phyloP scores from a whole-genome alignment of 2,113 vertebrate species.

The Gallinago undulata region DNA sequence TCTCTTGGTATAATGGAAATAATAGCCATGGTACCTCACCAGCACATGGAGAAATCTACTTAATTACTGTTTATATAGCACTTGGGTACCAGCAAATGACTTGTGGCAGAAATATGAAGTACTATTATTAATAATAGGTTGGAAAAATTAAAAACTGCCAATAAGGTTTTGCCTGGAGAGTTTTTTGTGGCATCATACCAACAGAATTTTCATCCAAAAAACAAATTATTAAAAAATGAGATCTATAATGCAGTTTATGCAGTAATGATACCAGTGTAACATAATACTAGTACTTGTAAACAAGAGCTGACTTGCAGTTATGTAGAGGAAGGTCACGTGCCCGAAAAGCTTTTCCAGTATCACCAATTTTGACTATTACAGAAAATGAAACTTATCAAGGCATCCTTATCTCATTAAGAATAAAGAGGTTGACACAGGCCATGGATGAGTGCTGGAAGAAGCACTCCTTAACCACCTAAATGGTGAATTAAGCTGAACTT shows the following conservation, averaged over 20 bases:
- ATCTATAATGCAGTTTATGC: background rate
- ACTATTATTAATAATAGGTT: background rate
- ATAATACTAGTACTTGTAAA: background rate
- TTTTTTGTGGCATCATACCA: background rate
- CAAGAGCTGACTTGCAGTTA: constrained; percentile 3
- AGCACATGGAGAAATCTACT: background rate
- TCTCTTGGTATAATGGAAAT: background rate
- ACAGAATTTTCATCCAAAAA: background rate
- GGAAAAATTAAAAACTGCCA: background rate
- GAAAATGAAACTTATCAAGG: constrained; percentile 20
- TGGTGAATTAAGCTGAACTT: background rate
- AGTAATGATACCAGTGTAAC: background rate
- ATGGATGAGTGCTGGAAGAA: background rate
- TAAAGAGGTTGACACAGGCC: constrained; percentile 3
- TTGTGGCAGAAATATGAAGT: background rate
- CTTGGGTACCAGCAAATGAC: background rate
- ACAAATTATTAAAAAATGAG: background rate
- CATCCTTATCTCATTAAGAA: constrained; percentile 10
- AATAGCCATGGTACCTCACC: background rate
- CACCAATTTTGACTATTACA: background rate
- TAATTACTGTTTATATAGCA: constrained; percentile 3
- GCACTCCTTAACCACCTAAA: background rate
- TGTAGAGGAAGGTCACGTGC: background rate
- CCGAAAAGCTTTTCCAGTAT: constrained; percentile 18
- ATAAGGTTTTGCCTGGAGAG: background rate